Percentiles rank a stretch among this genome's conserved stretches.
These are phyloP conservation scores for Apogon hyalosoma DNA, from an alignment of 2,797 vertebrate species.

Conservation along the genomic window DNA sequence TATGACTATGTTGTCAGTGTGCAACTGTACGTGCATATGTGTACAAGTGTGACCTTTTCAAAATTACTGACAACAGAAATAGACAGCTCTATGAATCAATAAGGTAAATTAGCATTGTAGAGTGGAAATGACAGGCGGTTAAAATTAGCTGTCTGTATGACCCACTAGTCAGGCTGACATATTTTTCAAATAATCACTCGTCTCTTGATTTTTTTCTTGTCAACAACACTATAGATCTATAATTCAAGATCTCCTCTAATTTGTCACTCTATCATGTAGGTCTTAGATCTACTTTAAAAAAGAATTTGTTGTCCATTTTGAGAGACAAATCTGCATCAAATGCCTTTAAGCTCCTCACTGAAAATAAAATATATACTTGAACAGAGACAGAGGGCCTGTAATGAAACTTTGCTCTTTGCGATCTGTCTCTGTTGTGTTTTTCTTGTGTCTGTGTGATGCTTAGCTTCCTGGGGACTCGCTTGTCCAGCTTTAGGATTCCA, in stretches of 20 bases:
- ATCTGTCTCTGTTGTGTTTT: conserved; percentile 43
- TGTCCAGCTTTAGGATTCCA: conserved; percentile 77
- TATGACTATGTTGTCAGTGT: conserved; percentile 12
- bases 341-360: neutral
- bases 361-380: neutral
- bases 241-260: conserved; percentile 27
- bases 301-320: conserved; percentile 24
- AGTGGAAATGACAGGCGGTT: conserved; percentile 79
- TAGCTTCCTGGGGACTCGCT: conserved; percentile 63
- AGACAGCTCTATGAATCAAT: conserved; percentile 81
- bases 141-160: conserved; percentile 71
- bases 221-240: conserved; percentile 38
- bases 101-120: conserved; percentile 81
- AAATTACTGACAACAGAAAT: conserved; percentile 81
- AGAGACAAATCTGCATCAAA: conserved; percentile 5
- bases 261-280: conserved; percentile 22
- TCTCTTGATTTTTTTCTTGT: conserved; percentile 36
- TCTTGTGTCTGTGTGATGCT: conserved; percentile 43
- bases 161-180: conserved; percentile 39
- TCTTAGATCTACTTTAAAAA: conserved; percentile 1
- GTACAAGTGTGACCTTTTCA: conserved; percentile 80
- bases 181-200: conserved; percentile 67
- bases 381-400: neutral
- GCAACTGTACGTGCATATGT: conserved; percentile 20
- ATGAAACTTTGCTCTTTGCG: conserved; percentile 23